Conservation (phyloP, 2,797 vertebrate species). For the Karalla daura region DNA sequence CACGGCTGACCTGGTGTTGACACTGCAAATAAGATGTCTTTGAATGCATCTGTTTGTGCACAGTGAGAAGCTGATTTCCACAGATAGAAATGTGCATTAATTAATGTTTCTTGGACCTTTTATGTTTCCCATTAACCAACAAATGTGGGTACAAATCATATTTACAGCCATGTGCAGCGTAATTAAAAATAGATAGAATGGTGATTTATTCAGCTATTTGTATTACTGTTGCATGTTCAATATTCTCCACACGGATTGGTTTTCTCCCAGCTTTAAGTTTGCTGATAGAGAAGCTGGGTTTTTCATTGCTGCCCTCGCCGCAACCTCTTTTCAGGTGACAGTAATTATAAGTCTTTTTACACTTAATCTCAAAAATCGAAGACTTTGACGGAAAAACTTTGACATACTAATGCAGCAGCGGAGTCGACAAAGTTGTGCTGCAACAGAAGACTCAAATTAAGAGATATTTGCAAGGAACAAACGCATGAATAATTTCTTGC, state of each 20-base stretch:
- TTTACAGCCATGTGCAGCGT: background rate
- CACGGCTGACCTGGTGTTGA: no score
- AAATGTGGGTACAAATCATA: background rate
- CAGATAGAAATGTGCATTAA: background rate
- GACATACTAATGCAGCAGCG: slow-evolving; percentile 4
- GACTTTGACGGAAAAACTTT: slow-evolving; percentile 16
- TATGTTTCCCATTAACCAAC: background rate
- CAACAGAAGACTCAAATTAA: slow-evolving; percentile 1
- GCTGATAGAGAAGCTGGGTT: slow-evolving; percentile 5
- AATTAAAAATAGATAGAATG: background rate
- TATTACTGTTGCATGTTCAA: background rate
- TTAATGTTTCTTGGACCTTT: slow-evolving; percentile 12
- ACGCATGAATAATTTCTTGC: background rate
- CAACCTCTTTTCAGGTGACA: background rate
- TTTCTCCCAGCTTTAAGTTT: background rate
- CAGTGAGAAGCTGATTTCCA: no score
- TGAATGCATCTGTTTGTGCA: no score
- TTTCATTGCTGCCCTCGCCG: background rate
- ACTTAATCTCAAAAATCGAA: slow-evolving; percentile 1
- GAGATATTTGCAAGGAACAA: slow-evolving; percentile 13
- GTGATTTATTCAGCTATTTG: background rate
- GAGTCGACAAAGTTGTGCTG: slow-evolving; percentile 1
- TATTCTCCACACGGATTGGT: background rate
- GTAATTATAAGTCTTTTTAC: slow-evolving; percentile 9
- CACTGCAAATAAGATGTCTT: no score